These are phyloP conservation scores for Neofelis nebulosa DNA, from an alignment of 2,113 vertebrate genomes.

Conservation along the genomic window DNA sequence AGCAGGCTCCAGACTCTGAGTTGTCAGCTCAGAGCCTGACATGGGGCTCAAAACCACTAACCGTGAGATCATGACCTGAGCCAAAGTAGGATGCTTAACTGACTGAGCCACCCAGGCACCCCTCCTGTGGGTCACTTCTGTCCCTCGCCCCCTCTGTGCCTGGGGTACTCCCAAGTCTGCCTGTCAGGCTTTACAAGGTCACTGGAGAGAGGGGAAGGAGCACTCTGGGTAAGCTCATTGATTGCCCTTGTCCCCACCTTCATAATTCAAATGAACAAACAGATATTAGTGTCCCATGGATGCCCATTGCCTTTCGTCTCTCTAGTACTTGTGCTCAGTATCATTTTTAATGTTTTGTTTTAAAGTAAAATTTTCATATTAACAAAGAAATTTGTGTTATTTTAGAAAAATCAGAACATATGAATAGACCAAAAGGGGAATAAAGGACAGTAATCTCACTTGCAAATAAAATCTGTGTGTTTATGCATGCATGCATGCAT, in stretches of 20 bases:
- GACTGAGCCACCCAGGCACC: too few species aligned
- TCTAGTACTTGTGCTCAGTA: background rate
- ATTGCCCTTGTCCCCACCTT: background rate
- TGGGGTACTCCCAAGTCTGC: background rate
- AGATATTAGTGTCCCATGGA: too few species aligned
- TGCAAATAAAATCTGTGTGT: background rate
- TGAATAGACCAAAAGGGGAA: background rate
- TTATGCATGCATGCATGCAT: accelerated
- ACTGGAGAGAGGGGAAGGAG: background rate
- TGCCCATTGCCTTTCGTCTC: background rate
- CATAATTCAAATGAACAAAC: background rate
- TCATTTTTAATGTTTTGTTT: background rate
- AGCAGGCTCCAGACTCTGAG: too few species aligned
- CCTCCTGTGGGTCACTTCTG: background rate
- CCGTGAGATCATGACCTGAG: too few species aligned
- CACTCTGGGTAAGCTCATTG: too few species aligned
- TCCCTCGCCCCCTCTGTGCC: background rate
- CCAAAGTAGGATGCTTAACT: too few species aligned
- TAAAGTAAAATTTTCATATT: conserved; percentile 12
- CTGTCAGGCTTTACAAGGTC: background rate
- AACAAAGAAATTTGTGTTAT: background rate
- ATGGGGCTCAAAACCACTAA: too few species aligned
- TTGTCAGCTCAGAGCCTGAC: too few species aligned
- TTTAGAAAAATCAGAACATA: conserved; percentile 9
- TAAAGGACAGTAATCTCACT: background rate